Evolutionary conservation across 2,888 invertebrate genomes (phyloP).

Genomic region (Amiota minor): DNA sequence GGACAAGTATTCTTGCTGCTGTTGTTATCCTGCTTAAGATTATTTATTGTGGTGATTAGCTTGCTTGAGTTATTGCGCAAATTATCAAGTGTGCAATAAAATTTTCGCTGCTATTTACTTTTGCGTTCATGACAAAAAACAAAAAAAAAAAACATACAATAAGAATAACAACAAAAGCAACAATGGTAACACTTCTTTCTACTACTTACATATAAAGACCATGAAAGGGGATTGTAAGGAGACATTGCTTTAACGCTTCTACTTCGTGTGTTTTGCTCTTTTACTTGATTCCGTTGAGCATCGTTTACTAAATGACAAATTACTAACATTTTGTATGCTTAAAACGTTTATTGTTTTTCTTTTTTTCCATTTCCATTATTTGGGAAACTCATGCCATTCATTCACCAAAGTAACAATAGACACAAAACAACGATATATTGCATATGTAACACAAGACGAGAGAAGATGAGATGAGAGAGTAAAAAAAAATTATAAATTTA

Average conservation of each 20-base stretch:
- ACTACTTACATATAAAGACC: neutral
- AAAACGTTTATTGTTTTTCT: neutral
- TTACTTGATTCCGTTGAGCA: constrained; percentile 51
- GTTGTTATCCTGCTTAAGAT: constrained; percentile 53
- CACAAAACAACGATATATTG: too few relatives aligned
- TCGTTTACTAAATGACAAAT: constrained; percentile 54
- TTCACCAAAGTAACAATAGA: too few relatives aligned
- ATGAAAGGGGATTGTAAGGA: too few relatives aligned
- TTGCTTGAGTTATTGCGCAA: constrained; percentile 67
- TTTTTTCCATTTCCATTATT: neutral
- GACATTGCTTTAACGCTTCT: neutral
- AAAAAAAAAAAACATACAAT: constrained; percentile 31
- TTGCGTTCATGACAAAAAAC: constrained; percentile 44
- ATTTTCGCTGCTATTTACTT: constrained; percentile 59
- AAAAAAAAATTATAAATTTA: too few relatives aligned
- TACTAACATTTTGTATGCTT: constrained; percentile 44
- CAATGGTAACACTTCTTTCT: neutral
- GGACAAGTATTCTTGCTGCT: constrained; percentile 27
- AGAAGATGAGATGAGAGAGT: too few relatives aligned
- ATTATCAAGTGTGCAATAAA: constrained; percentile 70
- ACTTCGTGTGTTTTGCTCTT: constrained; percentile 11
- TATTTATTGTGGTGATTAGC: constrained; percentile 72
- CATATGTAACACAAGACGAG: too few relatives aligned
- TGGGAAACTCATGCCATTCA: too few relatives aligned
- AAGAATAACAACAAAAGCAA: constrained; percentile 5